These are phyloP conservation scores for Hippocampus mohnikei DNA, from an alignment of 2,113 vertebrate species.

Conservation along the genomic window DNA sequence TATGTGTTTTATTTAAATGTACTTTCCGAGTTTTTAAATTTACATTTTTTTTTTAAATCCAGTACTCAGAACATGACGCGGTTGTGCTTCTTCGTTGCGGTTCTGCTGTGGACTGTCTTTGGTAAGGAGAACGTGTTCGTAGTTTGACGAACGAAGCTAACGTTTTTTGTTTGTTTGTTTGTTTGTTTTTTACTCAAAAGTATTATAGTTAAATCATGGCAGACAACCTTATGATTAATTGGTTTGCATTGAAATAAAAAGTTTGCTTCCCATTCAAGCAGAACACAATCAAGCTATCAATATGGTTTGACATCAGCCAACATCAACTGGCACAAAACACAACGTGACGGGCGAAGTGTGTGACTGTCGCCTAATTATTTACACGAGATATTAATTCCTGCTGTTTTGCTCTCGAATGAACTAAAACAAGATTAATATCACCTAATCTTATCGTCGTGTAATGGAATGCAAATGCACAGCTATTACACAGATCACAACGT, in stretches of 20 bases:
- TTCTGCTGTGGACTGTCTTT: constrained; percentile 35
- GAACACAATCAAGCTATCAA: accelerated
- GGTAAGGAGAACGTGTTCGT: constrained; percentile 38
- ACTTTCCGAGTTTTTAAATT: not conserved
- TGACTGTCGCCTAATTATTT: not conserved
- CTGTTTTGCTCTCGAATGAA: not conserved
- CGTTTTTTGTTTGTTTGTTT: too few species aligned
- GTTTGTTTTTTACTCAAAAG: not conserved
- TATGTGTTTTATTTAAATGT: constrained; percentile 1
- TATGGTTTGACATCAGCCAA: not conserved
- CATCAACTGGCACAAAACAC: not conserved
- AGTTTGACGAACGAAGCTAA: not conserved
- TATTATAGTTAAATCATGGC: not conserved
- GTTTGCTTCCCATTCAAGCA: not conserved
- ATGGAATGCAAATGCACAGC: not conserved
- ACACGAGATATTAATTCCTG: not conserved
- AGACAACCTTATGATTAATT: too few species aligned
- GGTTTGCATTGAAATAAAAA: not conserved
- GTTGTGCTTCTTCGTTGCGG: constrained; percentile 17
- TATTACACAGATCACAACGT: not conserved
- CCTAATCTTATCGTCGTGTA: not conserved
- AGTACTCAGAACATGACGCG: constrained; percentile 29
- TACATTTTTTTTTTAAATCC: accelerated
- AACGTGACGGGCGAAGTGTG: not conserved
- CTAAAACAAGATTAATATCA: not conserved